phyloP scores from a whole-genome alignment of 2,888 invertebrate genomes.

The Epirrhoe tristata region DNA sequence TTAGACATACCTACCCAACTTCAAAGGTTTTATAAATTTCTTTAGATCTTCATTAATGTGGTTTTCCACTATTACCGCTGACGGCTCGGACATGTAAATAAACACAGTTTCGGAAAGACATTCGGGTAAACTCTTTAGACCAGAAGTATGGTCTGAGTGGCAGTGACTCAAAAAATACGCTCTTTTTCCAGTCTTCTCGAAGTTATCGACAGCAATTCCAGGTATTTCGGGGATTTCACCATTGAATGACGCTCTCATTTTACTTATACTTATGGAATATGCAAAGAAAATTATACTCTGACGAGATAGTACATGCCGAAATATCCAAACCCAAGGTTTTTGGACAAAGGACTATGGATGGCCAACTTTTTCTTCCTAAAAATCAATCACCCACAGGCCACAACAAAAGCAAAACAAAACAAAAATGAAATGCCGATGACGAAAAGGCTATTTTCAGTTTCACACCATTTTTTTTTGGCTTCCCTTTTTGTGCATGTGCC shows the following conservation, averaged over 20 bases:
- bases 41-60: slow-evolving; percentile 32
- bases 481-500: too few species aligned
- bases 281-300: too few species aligned
- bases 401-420: too few species aligned
- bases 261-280: not conserved
- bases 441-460: too few species aligned
- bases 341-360: too few species aligned
- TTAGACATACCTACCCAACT: too few species aligned
- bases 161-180: slow-evolving; percentile 88
- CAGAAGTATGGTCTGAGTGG: slow-evolving; percentile 87
- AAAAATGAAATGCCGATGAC: too few species aligned
- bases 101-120: slow-evolving; percentile 35
- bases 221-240: slow-evolving; percentile 87
- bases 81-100: slow-evolving; percentile 60
- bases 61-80: slow-evolving; percentile 53
- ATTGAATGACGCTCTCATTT: slow-evolving; percentile 72
- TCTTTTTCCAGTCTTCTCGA: slow-evolving; percentile 71
- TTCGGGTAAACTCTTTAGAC: slow-evolving; percentile 60
- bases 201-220: slow-evolving; percentile 87
- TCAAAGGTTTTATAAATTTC: slow-evolving; percentile 51
- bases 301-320: too few species aligned
- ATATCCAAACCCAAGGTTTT: too few species aligned
- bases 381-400: too few species aligned
- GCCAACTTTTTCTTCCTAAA: too few species aligned
- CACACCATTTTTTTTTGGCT: too few species aligned